phyloP scores from a whole-genome alignment of 1,140 invertebrate species.

The Tetramorium alpestre region DNA sequence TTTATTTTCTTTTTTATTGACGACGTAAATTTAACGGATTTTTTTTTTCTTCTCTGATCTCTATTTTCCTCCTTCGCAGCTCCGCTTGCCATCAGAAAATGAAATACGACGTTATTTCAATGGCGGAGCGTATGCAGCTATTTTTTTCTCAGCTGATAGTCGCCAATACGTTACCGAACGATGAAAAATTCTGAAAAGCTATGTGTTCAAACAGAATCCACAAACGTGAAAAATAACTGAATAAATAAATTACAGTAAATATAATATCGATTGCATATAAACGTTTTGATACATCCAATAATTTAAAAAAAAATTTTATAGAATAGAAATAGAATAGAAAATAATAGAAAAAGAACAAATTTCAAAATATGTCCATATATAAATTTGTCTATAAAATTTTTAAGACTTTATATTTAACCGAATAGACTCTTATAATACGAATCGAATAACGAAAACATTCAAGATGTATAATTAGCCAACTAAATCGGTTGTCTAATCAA shows the following conservation, averaged over 20 bases:
- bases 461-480: slow-evolving; percentile 17
- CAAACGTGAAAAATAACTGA: background rate
- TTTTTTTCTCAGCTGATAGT: slow-evolving; percentile 21
- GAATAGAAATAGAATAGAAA: too few species aligned
- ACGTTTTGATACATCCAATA: background rate
- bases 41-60: slow-evolving; percentile 46
- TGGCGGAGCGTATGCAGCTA: background rate
- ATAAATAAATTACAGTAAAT: background rate
- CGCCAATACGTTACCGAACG: slow-evolving; percentile 48
- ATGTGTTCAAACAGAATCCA: background rate
- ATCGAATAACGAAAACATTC: slow-evolving; percentile 26
- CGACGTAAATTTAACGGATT: slow-evolving; percentile 61
- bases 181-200: slow-evolving; percentile 36
- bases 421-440: slow-evolving; percentile 23
- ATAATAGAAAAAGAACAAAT: background rate
- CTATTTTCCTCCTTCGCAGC: background rate
- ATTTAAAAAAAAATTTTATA: background rate
- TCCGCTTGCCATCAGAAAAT: slow-evolving; percentile 36
- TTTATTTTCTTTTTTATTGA: slow-evolving; percentile 68
- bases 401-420: background rate
- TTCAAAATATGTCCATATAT: background rate
- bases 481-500: slow-evolving; percentile 7
- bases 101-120: slow-evolving; percentile 50
- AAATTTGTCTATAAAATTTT: background rate
- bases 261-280: background rate